Evolutionary conservation across 2,888 invertebrate genomes (phyloP), one percentile per base, ranked within the genome.

Genomic region (Diarsia rubi): DNA sequence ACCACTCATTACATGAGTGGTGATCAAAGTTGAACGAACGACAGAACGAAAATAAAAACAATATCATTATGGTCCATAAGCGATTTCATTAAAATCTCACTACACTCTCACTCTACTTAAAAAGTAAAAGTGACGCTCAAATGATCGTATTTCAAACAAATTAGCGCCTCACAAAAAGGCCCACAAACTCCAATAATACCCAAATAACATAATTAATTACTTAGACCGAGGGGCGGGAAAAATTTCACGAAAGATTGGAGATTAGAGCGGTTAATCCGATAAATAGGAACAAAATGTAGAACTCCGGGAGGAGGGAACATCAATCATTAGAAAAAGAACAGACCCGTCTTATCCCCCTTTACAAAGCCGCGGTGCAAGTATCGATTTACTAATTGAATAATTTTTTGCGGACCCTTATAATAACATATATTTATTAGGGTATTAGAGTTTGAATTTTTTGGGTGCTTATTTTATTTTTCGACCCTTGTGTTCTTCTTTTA

Each of bases 121-220:
- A 79, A 86, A 82, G 74, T 82, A 79, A 86, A 86, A 85, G 72
- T 81, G 78, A 75, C 80, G 75, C 82, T 80, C 69, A 86, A 87
- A 86, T 89, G 80, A 82, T 85, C 83, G 78, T 82, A 81, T 84
- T 88, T 86, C 86, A 88, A 89, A 89, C 86, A 89, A 90, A 90
- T 87, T 87, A 81, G 44, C 83, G 79, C 82, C 85, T 86, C 73
- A 87, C 86, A 87, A 89, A 89, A 89, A 89, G 85, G 82, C 81
- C 70, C 86, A 82, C 81, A 81, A 84, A 86, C 88, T 87, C 87
- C 88, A 86, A 88, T 91, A 92, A 91, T 92, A 91, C 88, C 87
- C 84, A 90, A 93, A 92, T 91, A 92, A 91, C 90, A 88, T 90
- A 92, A 94, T 93, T 93, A 94, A 95, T 94, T 93, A 93, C 90